phyloP scores from a whole-genome alignment of 2,797 vertebrate genomes.

The Hypotaenidia philippensis region DNA sequence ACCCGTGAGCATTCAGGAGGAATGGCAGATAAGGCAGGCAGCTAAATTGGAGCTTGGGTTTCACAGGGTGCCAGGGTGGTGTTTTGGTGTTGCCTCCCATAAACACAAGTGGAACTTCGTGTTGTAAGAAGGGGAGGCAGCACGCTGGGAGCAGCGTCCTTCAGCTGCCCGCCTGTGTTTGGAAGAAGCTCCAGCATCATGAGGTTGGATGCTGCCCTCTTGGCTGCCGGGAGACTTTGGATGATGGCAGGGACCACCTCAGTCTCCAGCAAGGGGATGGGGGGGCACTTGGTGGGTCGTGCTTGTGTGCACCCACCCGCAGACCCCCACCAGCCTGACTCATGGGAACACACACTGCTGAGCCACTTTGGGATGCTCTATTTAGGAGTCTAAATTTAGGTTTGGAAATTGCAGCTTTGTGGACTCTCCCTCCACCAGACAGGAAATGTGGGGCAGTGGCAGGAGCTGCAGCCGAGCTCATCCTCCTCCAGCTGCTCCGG shows the following conservation, averaged over 20 bases:
- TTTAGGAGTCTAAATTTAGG: neutral
- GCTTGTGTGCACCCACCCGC: neutral
- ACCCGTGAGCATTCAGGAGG: slow-evolving; percentile 15
- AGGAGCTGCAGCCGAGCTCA: neutral
- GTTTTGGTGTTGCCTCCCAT: neutral
- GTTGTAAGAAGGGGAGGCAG: neutral
- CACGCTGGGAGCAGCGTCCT: neutral
- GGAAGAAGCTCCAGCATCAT: neutral
- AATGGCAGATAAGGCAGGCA: slow-evolving; percentile 12
- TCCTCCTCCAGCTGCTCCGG: neutral
- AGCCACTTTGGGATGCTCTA: neutral
- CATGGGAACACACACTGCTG: neutral
- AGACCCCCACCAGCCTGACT: neutral
- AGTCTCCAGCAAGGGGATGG: neutral
- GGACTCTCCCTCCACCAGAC: accelerated
- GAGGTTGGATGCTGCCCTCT: neutral
- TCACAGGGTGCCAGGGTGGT: neutral
- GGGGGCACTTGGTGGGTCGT: accelerated
- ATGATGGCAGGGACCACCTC: accelerated
- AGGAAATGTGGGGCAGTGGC: neutral
- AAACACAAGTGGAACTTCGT: neutral
- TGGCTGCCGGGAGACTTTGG: neutral
- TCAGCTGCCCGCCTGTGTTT: neutral
- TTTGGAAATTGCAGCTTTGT: neutral
- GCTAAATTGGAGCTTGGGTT: slow-evolving; percentile 26